Conservation (phyloP, 2,113 vertebrate genomes). For the Alosa alosa region DNA sequence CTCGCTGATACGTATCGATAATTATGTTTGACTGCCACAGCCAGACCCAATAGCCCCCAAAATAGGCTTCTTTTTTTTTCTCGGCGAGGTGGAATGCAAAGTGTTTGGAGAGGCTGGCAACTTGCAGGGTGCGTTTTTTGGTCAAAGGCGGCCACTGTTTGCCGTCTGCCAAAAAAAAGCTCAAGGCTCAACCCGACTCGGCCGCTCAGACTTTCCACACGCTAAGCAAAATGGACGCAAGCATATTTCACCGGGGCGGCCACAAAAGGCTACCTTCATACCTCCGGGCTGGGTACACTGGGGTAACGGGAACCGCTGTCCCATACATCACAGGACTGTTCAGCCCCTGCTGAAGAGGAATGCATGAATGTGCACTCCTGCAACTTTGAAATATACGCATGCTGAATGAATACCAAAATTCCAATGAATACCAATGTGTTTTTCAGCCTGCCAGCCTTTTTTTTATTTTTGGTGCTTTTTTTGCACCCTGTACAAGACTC, state of each 20-base stretch:
- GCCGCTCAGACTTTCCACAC: conserved; percentile 7
- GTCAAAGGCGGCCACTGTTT: conserved; percentile 52
- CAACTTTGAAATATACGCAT: not conserved
- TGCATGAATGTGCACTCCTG: conserved; percentile 5
- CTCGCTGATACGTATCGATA: conserved; percentile 39
- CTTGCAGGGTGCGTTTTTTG: conserved; percentile 37
- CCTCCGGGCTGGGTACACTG: not conserved
- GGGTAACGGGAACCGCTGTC: not conserved
- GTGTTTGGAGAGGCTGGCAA: conserved; percentile 37
- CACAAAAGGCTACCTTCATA: conserved; percentile 13
- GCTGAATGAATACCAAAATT: not conserved
- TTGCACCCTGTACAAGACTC: not conserved
- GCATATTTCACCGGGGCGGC: not conserved
- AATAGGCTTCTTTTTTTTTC: conserved; percentile 20
- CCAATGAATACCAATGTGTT: conserved; percentile 8
- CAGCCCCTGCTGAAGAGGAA: conserved; percentile 11
- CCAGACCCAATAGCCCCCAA: conserved; percentile 36
- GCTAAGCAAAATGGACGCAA: not conserved
- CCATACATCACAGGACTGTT: not conserved
- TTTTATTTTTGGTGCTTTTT: not conserved
- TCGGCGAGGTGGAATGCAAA: conserved; percentile 50
- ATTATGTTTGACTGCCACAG: conserved; percentile 57
- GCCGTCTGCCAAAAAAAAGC: conserved; percentile 43
- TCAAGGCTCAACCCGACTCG: not conserved
- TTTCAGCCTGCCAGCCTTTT: not conserved